Evolutionary conservation across 1,140 invertebrate genomes (phyloP).

Genomic region (Hestina assimilis): DNA sequence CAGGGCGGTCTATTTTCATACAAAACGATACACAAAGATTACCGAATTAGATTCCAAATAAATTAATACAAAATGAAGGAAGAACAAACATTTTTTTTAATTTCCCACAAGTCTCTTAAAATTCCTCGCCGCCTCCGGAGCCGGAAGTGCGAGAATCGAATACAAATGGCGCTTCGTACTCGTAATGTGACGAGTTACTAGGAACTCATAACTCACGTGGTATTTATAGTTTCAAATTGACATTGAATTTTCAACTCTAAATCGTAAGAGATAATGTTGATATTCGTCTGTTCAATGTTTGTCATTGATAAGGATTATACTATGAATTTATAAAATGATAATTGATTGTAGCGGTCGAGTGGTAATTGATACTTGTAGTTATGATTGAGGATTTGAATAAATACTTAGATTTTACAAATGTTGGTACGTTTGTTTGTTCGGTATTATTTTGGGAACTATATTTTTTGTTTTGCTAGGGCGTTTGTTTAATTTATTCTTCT

Average conservation of each 20-base stretch:
- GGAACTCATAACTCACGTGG: slow-evolving; percentile 29
- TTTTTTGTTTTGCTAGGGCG: too few species aligned
- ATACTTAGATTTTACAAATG: too few species aligned
- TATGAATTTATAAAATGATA: too few species aligned
- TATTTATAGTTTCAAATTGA: neutral
- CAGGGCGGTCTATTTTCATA: neutral
- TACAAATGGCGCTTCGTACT: slow-evolving; percentile 34
- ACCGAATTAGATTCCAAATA: slow-evolving; percentile 5
- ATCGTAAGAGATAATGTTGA: neutral
- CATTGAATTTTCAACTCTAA: neutral
- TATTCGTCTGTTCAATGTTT: neutral
- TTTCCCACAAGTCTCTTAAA: slow-evolving; percentile 33
- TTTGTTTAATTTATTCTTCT: too few species aligned
- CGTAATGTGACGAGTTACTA: slow-evolving; percentile 28
- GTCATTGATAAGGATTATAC: too few species aligned
- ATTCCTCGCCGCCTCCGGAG: slow-evolving; percentile 13
- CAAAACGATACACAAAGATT: neutral
- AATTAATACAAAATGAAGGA: slow-evolving; percentile 26
- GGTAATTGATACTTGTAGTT: neutral
- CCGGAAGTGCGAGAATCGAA: slow-evolving; percentile 36
- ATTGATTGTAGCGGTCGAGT: too few species aligned
- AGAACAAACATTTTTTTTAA: slow-evolving; percentile 6
- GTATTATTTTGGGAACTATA: too few species aligned
- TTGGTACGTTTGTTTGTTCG: too few species aligned
- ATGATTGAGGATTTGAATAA: too few species aligned